These are phyloP conservation scores for Enteromius trimaculatus DNA, from an alignment of 2,797 vertebrate species.

Conservation along the genomic window DNA sequence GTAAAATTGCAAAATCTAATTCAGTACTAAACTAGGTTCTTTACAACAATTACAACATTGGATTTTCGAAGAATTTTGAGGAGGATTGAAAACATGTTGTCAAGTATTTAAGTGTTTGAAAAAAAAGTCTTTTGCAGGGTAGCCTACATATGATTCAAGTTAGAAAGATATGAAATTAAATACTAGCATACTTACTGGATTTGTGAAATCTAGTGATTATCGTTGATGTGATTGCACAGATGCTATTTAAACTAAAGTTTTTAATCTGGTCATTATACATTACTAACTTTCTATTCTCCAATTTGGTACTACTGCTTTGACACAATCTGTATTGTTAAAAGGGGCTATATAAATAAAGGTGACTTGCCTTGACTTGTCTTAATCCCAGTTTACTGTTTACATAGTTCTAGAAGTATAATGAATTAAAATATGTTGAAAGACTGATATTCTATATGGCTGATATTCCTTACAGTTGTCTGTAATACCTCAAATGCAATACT, in stretches of 20 bases:
- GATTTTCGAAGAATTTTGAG: not conserved
- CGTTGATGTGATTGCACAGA: no score
- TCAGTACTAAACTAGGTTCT: not conserved
- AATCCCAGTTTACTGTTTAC: not conserved
- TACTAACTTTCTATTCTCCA: no score
- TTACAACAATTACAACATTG: slow-evolving; percentile 7
- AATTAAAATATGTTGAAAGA: not conserved
- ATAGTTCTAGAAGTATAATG: not conserved
- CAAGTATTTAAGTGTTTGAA: not conserved
- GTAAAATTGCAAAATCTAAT: not conserved
- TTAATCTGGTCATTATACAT: no score
- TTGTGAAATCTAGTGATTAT: not conserved
- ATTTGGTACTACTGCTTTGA: no score
- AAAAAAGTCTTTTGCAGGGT: no score
- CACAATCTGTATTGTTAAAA: no score
- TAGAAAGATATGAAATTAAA: not conserved
- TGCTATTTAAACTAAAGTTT: no score
- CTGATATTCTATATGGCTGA: not conserved
- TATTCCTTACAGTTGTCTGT: not conserved
- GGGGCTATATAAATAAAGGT: no score
- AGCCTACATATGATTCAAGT: not conserved
- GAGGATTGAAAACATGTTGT: not conserved
- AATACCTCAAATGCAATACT: not conserved
- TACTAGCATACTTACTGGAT: not conserved
- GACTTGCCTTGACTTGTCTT: no score